Evolutionary conservation across 2,113 vertebrate genomes (phyloP), one percentile per base, ranked within the genome.

Genomic region (Cynocephalus volans): DNA sequence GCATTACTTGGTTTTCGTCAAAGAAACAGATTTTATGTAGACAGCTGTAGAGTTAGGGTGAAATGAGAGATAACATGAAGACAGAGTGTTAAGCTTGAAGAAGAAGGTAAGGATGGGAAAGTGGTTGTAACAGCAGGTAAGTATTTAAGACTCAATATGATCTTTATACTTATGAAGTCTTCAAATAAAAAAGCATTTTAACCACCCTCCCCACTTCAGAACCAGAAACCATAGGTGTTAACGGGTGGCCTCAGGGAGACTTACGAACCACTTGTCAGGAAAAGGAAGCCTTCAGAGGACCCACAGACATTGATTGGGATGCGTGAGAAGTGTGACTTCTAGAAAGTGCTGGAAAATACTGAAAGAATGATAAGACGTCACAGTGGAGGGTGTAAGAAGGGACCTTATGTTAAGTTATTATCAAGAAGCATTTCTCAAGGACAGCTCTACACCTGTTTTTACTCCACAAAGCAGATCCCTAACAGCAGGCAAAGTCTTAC

Each of bases 361-460:
- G 6, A 76, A 17, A 18, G 73, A 33, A 60, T 18, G 10, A 33
- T 4, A 31, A 24, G 23, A 82, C 52, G 52, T 60, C 21, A 84
- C 14, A n/a, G 8, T 26, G 73, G 12, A 64, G 15, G 3, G 12
- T 70, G 1, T 6, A 79, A 41, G 45, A 65, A 72, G 82, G 21
- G 41, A 79, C 18, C 56, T 5, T 17, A 17, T 31, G 28, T 81
- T 5, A 41, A 3, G 41, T 31, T 70, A 1, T 54, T 54, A 19
- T 77, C 60, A n/a, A 87, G 36, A 77, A 54, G n/a, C n/a, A 33
- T 86, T 91, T 95, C 76, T 50, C 75, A 58, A 52, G 56, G 72
- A 95, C 10, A 54, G 23, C 36, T 67, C 17, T 58, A 33, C 28
- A 13, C 18, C 18, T 67, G 9, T 72, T 52, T 31, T 62, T 67